Evolutionary conservation across 2,797 vertebrate species (phyloP).

Genomic region (Enteromius radiatus): DNA sequence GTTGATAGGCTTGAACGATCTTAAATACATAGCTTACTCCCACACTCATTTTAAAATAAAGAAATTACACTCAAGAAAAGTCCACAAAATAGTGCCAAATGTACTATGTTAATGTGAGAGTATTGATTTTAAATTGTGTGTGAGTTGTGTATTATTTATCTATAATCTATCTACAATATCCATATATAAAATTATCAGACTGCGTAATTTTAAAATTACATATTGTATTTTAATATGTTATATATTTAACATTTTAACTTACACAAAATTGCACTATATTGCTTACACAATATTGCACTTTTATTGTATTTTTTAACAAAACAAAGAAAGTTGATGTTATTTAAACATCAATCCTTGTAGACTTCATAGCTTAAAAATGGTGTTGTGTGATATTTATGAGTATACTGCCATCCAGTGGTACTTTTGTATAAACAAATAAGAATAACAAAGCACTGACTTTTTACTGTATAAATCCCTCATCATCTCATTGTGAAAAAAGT

Average conservation of each 20-base stretch:
- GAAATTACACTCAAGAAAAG: not conserved
- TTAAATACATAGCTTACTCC: not conserved
- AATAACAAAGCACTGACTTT: not conserved
- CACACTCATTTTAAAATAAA: not conserved
- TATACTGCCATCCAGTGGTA: slow-evolving; percentile 53
- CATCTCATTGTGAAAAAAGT: not conserved
- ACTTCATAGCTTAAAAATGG: not conserved
- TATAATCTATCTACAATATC: not conserved
- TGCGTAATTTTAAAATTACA: too few relatives aligned
- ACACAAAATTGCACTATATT: not conserved
- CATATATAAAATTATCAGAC: too few relatives aligned
- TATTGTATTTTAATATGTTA: not conserved
- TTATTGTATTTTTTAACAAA: not conserved
- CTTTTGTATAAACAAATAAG: not conserved
- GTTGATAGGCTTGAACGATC: not conserved
- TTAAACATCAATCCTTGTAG: not conserved
- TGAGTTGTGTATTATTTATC: not conserved
- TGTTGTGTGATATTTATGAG: slow-evolving; percentile 12
- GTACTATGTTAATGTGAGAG: not conserved
- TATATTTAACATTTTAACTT: not conserved
- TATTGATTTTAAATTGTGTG: not conserved
- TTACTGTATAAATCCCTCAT: not conserved
- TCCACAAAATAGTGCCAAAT: not conserved
- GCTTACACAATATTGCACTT: not conserved
- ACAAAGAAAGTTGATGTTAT: not conserved